These are phyloP conservation scores for Fopius arisanus DNA, from an alignment of 1,140 invertebrate genomes.

Conservation along the genomic window DNA sequence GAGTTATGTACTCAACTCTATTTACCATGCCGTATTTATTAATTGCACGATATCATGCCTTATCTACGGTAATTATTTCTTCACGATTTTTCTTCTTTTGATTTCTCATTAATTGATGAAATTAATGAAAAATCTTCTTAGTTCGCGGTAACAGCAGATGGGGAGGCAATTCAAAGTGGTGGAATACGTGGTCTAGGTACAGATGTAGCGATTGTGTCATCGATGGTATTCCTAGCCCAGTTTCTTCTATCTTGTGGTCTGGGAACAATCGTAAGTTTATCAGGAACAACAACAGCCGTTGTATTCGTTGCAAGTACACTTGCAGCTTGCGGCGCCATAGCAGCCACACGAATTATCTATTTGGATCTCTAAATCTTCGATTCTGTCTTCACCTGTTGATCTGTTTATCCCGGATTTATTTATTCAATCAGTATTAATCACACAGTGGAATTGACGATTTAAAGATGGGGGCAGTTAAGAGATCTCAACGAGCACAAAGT, in stretches of 20 bases:
- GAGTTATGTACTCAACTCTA: constrained; percentile 96
- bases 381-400: not conserved
- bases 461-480: not conserved
- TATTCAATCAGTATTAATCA: constrained; percentile 15
- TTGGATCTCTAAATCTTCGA: constrained; percentile 75
- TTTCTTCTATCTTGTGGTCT: constrained; percentile 87
- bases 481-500: not conserved
- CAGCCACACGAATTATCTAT: constrained; percentile 88
- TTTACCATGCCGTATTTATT: constrained; percentile 97
- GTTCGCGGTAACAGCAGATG: constrained; percentile 72
- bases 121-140: constrained; percentile 48
- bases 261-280: constrained; percentile 81
- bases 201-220: constrained; percentile 91
- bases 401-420: not conserved
- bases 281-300: constrained; percentile 88
- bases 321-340: constrained; percentile 82
- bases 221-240: constrained; percentile 95
- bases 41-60: constrained; percentile 91
- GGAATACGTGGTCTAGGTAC: constrained; percentile 88
- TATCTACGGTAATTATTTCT: constrained; percentile 79
- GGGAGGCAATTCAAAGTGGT: constrained; percentile 58
- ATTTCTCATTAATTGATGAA: not conserved
- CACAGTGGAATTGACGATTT: not conserved
- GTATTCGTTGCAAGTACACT: constrained; percentile 82
- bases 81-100: not conserved